Evolutionary conservation across 1,140 invertebrate species (phyloP).

Genomic region (Bombus fervidus): DNA sequence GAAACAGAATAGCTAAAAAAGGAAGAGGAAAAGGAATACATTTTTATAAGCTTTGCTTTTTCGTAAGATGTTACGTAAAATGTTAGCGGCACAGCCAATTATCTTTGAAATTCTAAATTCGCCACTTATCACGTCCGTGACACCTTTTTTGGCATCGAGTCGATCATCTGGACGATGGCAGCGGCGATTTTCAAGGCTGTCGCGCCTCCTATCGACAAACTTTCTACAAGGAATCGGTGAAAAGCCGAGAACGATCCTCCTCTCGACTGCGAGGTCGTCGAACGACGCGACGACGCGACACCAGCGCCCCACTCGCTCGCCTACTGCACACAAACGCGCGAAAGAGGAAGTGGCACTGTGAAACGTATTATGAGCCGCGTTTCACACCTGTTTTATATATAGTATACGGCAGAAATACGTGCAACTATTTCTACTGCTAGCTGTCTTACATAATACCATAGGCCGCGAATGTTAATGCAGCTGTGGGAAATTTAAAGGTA

Average conservation of each 20-base stretch:
- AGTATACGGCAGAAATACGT: not conserved
- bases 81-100: not conserved
- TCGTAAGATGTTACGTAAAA: not conserved
- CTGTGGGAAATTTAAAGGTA: not conserved
- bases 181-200: constrained; percentile 54
- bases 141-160: constrained; percentile 13
- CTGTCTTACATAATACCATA: not conserved
- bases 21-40: not conserved
- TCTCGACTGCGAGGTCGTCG: constrained; percentile 61
- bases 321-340: not conserved
- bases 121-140: constrained; percentile 36
- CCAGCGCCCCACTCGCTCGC: constrained; percentile 51
- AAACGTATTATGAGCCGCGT: not conserved
- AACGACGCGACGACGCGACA: constrained; percentile 34
- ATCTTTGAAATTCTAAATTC: not conserved
- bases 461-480: not conserved
- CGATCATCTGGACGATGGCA: not conserved
- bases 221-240: constrained; percentile 64
- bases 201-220: constrained; percentile 33
- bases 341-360: not conserved
- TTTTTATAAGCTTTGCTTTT: not conserved
- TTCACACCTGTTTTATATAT: not conserved
- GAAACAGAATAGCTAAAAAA: not conserved
- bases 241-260: constrained; percentile 60
- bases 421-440: not conserved